Percentiles rank a stretch among this genome's conserved stretches.
Evolutionary conservation across 2,113 vertebrate species (phyloP).

Genomic region (Sporophila hypoxantha): DNA sequence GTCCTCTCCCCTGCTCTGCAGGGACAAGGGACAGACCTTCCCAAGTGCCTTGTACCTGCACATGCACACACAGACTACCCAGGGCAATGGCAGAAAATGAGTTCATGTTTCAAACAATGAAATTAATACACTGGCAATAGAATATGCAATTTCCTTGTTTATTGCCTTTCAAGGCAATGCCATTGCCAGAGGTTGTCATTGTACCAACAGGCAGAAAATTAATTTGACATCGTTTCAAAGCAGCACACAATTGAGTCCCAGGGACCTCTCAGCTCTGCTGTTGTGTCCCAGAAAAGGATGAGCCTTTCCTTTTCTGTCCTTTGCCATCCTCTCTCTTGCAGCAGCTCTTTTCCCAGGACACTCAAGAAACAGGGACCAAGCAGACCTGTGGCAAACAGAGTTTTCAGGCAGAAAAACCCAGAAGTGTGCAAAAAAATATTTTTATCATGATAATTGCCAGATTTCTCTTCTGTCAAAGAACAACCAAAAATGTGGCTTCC

Average conservation of each 20-base stretch:
- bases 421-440: neutral
- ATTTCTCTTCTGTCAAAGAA: neutral
- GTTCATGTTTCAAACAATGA: neutral
- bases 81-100: neutral
- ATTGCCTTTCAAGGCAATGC: slow-evolving; percentile 7
- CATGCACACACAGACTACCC: neutral
- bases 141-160: slow-evolving; percentile 26
- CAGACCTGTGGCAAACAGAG: fast-evolving
- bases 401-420: neutral
- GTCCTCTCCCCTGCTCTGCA: neutral
- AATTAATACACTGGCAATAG: slow-evolving; percentile 11
- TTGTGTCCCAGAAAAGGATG: neutral
- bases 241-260: neutral
- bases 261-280: neutral
- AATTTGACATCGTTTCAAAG: neutral
- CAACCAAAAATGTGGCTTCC: neutral
- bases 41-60: neutral
- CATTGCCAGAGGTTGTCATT: slow-evolving; percentile 11
- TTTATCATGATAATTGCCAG: neutral
- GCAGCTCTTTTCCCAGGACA: neutral
- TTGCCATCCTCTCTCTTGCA: neutral
- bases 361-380: neutral
- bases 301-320: neutral
- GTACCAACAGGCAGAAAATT: slow-evolving; percentile 21
- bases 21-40: neutral